Evolutionary conservation across 2,888 invertebrate species (phyloP), one percentile per base, ranked within the genome.

Genomic region (Hirtodrosophila histrioides): DNA sequence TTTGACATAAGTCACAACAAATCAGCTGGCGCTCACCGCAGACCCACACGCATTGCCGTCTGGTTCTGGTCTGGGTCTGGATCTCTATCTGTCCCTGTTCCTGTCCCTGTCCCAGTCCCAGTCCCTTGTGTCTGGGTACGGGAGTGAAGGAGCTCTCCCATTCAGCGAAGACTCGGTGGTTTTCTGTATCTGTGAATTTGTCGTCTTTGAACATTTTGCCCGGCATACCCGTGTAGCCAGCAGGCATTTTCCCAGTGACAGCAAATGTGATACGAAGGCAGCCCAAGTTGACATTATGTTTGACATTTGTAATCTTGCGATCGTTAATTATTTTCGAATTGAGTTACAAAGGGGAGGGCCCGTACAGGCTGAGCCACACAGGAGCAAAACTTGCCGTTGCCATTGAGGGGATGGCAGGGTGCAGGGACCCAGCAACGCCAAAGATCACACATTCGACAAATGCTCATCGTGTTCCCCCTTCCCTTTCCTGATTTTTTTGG

Each of bases 241-340:
- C 17, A 36, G 17, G 55, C 62, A 63, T 61, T 61, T 45, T 66
- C 63, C 39, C 67, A 73, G 73, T 66, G 75, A 74, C 68, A 71
- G 65, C 62, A 56, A 60, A 81, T 81, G 79, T 68, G 75, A 75
- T 79, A 75, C 66, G 66, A 55, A 67, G 63, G 62, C 73, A 55
- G 89, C 78, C 79, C 83, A 79, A 86, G 67, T 82, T 90, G 91
- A 90, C 90, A 89, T 87, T 87, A 78, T 88, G 86, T 91, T 88
- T 91, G 91, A 90, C 90, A 89, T 88, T 89, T 88, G 86, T 90
- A 91, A 90, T 90, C 89, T 88, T 75, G 84, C 72, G 89, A 90
- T 90, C 90, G 90, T 90, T 90, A 90, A 90, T 90, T 90, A 90
- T 89, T 86, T 89, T 78, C 78, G 90, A 89, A 89, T 89, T 89